Evolutionary conservation across 2,888 invertebrate species (phyloP), one percentile per base, ranked within the genome.

Genomic region (Notocelia uddmanniana): DNA sequence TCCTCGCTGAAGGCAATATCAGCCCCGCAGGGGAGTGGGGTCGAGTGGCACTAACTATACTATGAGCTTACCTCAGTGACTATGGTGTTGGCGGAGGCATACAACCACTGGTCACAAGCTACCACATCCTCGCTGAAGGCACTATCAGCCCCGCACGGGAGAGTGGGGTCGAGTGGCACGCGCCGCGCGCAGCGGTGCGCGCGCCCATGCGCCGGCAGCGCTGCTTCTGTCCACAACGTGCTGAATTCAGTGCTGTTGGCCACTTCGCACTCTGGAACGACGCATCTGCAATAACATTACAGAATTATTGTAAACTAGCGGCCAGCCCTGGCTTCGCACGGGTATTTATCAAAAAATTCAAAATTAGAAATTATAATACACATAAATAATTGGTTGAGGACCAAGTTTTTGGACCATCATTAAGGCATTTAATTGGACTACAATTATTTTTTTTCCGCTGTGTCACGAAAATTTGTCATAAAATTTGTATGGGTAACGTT

Each of bases 201-300:
- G 9, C 81, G 81, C 19, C 81, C 79, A 2, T 75, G 81, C 13
- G 76, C 75, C 0, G 89, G 85, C 41, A 88, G 78, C 6, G 89
- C 92, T 0, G 75, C 79, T 45, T 76, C 80, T 71, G 87, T 70
- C 93, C 93, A 93, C 1, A 80, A 9, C 0, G 91, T 85, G 0
- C 75, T 77, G 83, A 83, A 93, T 37, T 80, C 81, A 0, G 87
- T 83, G 74, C 84, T 89, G 84, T 90, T 90, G 8, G 75, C n/a
- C 0, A 81, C 64, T 79, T 93, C 93, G 76, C 93, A 93, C 64
- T 93, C 93, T 15, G 92, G 86, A 18, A 93, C 85, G 72, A 89
- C 80, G 76, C 93, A 93, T 81, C 93, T 93, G 83, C 0, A 76
- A 80, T 15, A 34, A 18, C 19, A 15, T 45, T 2, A 31, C 31